These are phyloP conservation scores for Tuberolachnus salignus DNA, from an alignment of 2,888 invertebrate genomes.

Conservation along the genomic window DNA sequence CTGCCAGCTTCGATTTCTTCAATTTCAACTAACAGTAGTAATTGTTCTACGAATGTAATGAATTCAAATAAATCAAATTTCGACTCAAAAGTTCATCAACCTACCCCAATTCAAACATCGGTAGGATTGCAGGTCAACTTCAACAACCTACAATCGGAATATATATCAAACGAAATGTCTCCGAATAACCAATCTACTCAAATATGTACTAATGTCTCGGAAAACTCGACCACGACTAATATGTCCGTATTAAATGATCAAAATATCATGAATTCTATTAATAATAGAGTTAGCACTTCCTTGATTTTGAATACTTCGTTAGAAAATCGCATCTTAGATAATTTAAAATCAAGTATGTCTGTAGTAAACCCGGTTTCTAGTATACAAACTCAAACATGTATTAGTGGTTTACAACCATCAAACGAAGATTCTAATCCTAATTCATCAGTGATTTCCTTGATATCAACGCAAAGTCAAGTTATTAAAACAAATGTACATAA, in stretches of 20 bases:
- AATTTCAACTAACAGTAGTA: conserved; percentile 16
- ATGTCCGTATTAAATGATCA: conserved; percentile 15
- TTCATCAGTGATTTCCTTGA: conserved; percentile 39
- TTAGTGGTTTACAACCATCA: neutral
- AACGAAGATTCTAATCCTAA: conserved; percentile 31
- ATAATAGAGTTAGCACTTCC: neutral
- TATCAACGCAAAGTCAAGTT: conserved; percentile 49
- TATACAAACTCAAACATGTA: conserved; percentile 47
- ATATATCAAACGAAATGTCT: neutral
- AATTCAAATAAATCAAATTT: conserved; percentile 17
- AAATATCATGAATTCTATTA: neutral
- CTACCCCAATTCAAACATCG: conserved; percentile 37
- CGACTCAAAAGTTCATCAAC: conserved; percentile 19
- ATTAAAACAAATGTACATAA: conserved; percentile 31
- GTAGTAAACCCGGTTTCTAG: conserved; percentile 34
- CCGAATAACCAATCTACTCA: conserved; percentile 18
- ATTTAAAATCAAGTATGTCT: conserved; percentile 22
- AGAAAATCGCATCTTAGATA: conserved; percentile 22
- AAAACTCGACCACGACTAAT: conserved; percentile 17
- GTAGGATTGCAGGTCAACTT: conserved; percentile 43
- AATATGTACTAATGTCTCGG: neutral
- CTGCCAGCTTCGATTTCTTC: conserved; percentile 36
- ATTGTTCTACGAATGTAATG: conserved; percentile 22
- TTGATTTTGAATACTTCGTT: neutral
- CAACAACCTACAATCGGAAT: conserved; percentile 9